Evolutionary conservation across 1,140 invertebrate genomes (phyloP), one percentile per base, ranked within the genome.

Genomic region (Hetaerina americana): DNA sequence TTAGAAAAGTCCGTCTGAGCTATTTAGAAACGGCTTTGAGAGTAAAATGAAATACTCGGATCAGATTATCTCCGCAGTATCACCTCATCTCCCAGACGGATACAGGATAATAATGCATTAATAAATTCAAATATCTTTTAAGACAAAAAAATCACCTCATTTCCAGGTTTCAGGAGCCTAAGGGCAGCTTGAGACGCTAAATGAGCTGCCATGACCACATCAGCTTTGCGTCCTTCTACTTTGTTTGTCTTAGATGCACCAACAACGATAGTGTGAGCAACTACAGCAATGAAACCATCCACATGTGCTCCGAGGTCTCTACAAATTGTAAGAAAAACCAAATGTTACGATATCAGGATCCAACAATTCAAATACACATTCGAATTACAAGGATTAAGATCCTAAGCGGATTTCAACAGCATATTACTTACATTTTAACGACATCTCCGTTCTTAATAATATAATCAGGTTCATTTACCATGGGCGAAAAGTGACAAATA

Each of bases 201-300:
- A 82, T 99, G 91, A 18, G 98, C 97, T 75, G 97, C 97, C 75
- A 97, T 81, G 68, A 98, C 88, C 28, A 94, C 96, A 87, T 99
- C 96, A 71, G 97, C 97, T 81, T 93, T 93, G 73, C 91, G 86
- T 5, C 96, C 97, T 68, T 85, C 91, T 40, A 91, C 85, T 79
- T 91, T 91, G 70, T 87, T 85, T 71, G 86, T 87, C 66, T 83
- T 77, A 27, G 87, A 87, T 70, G 91, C 90, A 72, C 94, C 95
- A 76, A 99, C 88, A 72, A 97, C 88, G 74, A 99, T 83, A 15
- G 96, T 97, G 81, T 99, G 97, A 49, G 96, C 97, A 27, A 95
- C 95, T 70, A 99, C 95, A 71, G 97, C 97, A 80, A 98, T 97
- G 79, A 97, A 99, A 27, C 98, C 98, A 89, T 99, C 98, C 78